Conservation (phyloP, 2,113 vertebrate genomes). For the Todiramphus saurophagus region DNA sequence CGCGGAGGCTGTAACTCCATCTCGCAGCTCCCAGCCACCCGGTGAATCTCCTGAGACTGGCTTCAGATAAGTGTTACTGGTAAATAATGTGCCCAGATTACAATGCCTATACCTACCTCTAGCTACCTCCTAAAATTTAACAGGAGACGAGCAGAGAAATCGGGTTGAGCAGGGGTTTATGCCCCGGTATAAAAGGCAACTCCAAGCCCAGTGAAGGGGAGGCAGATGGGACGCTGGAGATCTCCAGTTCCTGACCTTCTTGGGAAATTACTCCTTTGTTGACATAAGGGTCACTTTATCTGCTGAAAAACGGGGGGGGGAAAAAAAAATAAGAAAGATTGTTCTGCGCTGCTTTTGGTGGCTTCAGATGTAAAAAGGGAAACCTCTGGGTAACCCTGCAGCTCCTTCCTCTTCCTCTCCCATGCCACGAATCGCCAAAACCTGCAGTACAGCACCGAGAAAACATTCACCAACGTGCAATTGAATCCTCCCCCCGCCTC, state of each 20-base stretch:
- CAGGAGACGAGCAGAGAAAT: accelerated
- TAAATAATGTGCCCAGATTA: not conserved
- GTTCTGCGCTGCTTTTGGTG: not conserved
- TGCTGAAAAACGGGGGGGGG: not conserved
- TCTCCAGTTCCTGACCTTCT: not conserved
- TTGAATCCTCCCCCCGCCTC: not conserved
- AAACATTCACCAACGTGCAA: accelerated
- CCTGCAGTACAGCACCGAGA: not conserved
- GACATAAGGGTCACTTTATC: not conserved
- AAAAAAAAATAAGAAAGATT: not conserved
- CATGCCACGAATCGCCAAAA: not conserved
- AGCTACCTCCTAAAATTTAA: not conserved
- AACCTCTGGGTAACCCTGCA: not conserved
- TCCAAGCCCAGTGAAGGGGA: accelerated
- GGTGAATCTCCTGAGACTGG: not conserved
- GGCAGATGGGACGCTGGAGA: not conserved
- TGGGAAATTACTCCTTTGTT: not conserved
- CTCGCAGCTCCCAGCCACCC: not conserved
- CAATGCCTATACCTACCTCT: not conserved
- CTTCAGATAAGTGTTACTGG: not conserved
- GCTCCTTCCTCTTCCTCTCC: not conserved
- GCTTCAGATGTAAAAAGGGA: not conserved
- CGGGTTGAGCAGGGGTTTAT: not conserved
- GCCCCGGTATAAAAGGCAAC: not conserved
- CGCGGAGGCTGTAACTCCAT: not conserved